phyloP scores from a whole-genome alignment of 2,113 vertebrate species.

The Proteles cristata region DNA sequence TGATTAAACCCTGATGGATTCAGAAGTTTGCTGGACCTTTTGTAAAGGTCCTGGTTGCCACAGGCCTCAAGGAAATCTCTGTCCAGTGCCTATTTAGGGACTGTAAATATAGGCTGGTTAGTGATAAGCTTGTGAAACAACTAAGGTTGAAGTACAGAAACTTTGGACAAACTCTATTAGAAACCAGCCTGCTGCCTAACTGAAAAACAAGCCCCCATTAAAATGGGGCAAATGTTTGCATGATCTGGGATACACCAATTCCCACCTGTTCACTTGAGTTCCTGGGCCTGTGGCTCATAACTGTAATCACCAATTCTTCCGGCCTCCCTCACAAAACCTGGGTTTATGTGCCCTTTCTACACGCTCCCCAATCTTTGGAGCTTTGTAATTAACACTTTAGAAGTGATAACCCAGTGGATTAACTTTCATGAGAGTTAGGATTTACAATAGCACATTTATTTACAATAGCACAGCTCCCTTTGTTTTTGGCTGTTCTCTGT shows the following conservation, averaged over 20 bases:
- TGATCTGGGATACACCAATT: background rate
- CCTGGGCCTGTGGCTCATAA: conserved; percentile 6
- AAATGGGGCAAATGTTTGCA: conserved; percentile 28
- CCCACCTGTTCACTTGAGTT: background rate
- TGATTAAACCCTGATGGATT: conserved; percentile 39
- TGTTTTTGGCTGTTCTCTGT: background rate
- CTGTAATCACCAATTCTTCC: background rate
- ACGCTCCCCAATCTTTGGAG: background rate
- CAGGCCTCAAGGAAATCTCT: conserved; percentile 36
- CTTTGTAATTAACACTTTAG: background rate
- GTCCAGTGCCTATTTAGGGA: conserved; percentile 57
- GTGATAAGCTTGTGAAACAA: conserved; percentile 62
- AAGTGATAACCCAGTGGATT: background rate
- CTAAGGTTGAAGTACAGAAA: conserved; percentile 2
- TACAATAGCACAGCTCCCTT: background rate
- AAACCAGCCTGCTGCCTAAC: conserved; percentile 34
- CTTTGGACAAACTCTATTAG: conserved; percentile 66
- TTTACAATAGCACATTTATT: background rate
- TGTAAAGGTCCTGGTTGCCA: conserved; percentile 56
- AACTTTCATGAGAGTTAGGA: background rate
- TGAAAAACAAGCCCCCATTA: background rate
- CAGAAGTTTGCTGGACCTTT: conserved; percentile 47
- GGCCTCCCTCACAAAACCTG: background rate
- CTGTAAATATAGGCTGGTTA: background rate
- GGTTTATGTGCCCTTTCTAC: background rate